Evolutionary conservation across 1,140 invertebrate genomes (phyloP).

Genomic region (Brachionus rotundiformis): DNA sequence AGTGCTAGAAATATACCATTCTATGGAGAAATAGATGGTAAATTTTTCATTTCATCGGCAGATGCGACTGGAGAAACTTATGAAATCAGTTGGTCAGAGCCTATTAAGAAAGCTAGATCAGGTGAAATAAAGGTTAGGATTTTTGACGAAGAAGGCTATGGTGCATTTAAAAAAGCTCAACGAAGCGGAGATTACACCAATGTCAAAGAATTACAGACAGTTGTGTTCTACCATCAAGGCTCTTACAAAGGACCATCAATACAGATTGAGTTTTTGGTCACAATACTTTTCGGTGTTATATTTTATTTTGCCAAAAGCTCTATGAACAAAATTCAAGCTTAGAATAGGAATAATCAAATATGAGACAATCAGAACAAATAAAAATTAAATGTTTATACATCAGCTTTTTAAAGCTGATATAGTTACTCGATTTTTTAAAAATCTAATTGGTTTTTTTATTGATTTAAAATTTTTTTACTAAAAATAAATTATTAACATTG

Average conservation of each 20-base stretch:
- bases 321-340: constrained; percentile 26
- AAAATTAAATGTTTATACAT: not conserved
- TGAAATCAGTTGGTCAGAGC: constrained; percentile 41
- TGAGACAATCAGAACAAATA: not conserved
- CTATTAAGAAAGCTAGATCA: not conserved
- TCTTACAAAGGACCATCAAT: constrained; percentile 32
- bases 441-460: not conserved
- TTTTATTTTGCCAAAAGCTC: constrained; percentile 32
- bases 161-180: constrained; percentile 40
- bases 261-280: constrained; percentile 38
- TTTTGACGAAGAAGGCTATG: constrained; percentile 35
- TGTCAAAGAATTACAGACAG: constrained; percentile 6
- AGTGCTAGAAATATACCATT: constrained; percentile 39
- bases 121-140: constrained; percentile 17
- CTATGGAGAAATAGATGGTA: constrained; percentile 27
- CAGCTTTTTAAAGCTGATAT: not conserved
- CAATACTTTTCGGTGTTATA: constrained; percentile 16
- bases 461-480: not conserved
- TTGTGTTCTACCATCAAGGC: constrained; percentile 26
- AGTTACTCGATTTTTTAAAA: not conserved
- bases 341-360: not conserved
- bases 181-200: constrained; percentile 31
- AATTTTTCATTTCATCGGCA: constrained; percentile 28
- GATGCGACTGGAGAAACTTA: constrained; percentile 24
- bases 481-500: too few species aligned